Conservation (phyloP, 2,113 vertebrate genomes). For the Saguinus imperator region DNA sequence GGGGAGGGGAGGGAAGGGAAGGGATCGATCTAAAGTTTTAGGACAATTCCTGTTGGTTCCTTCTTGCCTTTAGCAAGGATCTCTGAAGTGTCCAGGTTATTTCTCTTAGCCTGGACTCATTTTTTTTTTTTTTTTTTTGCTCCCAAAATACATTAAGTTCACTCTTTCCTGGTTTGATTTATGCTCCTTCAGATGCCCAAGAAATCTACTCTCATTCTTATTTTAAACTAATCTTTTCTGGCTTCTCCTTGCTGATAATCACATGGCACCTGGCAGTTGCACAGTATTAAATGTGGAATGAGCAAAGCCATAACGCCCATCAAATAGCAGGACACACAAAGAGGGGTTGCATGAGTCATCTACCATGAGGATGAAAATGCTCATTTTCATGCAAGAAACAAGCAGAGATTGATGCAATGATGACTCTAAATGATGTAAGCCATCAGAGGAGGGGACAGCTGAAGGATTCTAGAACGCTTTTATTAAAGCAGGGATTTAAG, state of each 20-base stretch:
- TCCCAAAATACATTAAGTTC: neutral
- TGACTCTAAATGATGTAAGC: neutral
- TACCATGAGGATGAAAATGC: neutral
- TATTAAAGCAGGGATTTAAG: neutral
- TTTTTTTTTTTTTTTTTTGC: neutral
- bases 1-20: accelerated
- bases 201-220: neutral
- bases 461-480: neutral
- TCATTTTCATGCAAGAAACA: neutral
- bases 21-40: too few species aligned
- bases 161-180: neutral
- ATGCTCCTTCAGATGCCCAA: neutral
- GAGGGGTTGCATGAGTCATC: accelerated
- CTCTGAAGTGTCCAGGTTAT: neutral
- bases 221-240: neutral
- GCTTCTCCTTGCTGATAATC: neutral
- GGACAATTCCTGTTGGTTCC: too few species aligned
- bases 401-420: neutral
- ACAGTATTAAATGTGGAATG: neutral
- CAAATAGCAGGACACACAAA: neutral
- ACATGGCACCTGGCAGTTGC: accelerated
- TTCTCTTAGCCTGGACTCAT: neutral
- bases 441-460: neutral
- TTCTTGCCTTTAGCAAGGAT: neutral
- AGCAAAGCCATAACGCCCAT: neutral